These are phyloP conservation scores for Anthrax anthrax DNA, from an alignment of 2,888 invertebrate genomes.

Conservation along the genomic window DNA sequence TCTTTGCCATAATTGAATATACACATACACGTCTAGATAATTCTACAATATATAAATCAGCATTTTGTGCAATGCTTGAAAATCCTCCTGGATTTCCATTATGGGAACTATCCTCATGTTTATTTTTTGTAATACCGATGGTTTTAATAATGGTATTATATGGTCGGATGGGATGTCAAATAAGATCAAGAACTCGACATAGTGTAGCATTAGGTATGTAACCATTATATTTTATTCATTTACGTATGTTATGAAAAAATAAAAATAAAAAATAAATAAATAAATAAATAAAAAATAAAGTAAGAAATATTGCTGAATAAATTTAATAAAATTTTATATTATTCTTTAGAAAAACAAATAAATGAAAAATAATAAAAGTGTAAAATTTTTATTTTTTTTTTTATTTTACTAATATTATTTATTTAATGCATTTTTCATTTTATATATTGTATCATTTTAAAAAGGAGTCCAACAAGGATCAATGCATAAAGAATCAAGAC, in stretches of 20 bases:
- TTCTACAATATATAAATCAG: slow-evolving; percentile 50
- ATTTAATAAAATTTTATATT: slow-evolving; percentile 1
- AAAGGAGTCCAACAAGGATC: slow-evolving; percentile 43
- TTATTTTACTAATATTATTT: slow-evolving; percentile 1
- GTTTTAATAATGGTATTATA: slow-evolving; percentile 64
- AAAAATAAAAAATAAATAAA: slow-evolving; percentile 19
- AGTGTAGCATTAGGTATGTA: slow-evolving; percentile 33
- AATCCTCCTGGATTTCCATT: slow-evolving; percentile 49
- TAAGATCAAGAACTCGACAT: slow-evolving; percentile 38
- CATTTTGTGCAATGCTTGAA: slow-evolving; percentile 61
- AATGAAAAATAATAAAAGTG: too few relatives aligned
- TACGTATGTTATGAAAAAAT: too few relatives aligned
- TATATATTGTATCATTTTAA: too few relatives aligned
- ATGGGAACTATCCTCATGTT: slow-evolving; percentile 63
- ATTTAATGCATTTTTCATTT: slow-evolving; percentile 3
- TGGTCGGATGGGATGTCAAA: slow-evolving; percentile 59
- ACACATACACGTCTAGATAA: slow-evolving; percentile 26
- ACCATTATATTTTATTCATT: neutral
- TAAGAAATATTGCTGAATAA: too few relatives aligned
- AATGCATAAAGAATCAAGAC: slow-evolving; percentile 52
- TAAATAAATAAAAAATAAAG: neutral
- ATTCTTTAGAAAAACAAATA: too few relatives aligned
- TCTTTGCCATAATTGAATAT: too few relatives aligned
- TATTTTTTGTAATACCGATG: slow-evolving; percentile 68
- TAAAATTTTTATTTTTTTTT: too few relatives aligned